Conservation (phyloP, 2,888 invertebrate genomes). For the Perizoma affinitatum region DNA sequence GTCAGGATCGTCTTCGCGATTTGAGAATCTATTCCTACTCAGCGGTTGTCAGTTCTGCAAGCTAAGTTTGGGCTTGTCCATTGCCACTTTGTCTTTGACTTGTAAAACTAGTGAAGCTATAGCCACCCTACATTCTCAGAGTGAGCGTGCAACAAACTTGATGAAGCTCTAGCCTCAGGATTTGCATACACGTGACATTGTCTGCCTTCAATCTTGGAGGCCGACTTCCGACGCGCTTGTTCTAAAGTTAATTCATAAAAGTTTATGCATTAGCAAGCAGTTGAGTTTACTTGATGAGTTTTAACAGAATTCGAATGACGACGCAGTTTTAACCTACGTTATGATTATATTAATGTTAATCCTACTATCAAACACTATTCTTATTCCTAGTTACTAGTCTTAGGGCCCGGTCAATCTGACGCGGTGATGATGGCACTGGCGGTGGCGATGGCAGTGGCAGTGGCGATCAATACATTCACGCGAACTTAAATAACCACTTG, state of each 20-base stretch:
- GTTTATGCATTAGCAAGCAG: slow-evolving; percentile 32
- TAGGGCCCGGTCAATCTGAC: too few species aligned
- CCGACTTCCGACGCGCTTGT: slow-evolving; percentile 31
- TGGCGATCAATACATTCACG: too few species aligned
- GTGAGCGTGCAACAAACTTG: slow-evolving; percentile 29
- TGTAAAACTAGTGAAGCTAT: neutral
- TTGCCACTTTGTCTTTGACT: too few species aligned
- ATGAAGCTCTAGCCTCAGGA: slow-evolving; percentile 23
- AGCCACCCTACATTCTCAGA: slow-evolving; percentile 17
- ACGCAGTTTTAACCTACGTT: neutral
- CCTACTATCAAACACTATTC: too few species aligned
- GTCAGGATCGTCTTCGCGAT: too few species aligned
- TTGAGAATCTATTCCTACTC: too few species aligned
- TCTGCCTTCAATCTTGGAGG: slow-evolving; percentile 35
- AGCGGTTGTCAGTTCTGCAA: too few species aligned
- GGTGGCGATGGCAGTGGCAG: too few species aligned
- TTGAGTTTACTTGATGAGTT: slow-evolving; percentile 22
- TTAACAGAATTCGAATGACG: slow-evolving; percentile 28
- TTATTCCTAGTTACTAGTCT: too few species aligned
- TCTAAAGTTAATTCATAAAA: slow-evolving; percentile 34
- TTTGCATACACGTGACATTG: slow-evolving; percentile 40
- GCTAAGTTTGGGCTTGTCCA: too few species aligned
- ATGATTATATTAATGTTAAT: neutral
- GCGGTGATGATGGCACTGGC: too few species aligned
- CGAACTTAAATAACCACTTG: too few species aligned